Conservation (phyloP, 2,888 invertebrate species). For the Metellina segmentata region DNA sequence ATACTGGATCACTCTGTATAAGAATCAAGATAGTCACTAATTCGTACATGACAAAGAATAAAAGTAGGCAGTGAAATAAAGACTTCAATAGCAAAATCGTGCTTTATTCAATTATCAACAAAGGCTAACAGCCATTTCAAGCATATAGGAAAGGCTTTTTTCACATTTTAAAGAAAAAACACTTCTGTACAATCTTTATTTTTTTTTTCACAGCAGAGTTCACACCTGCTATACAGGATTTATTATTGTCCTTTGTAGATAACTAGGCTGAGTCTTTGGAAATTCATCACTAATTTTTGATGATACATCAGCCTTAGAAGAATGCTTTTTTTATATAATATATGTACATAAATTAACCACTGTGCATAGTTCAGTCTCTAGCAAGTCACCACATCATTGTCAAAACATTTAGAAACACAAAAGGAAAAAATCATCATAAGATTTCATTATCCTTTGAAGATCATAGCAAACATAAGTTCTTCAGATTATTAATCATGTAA, state of each 20-base stretch:
- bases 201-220: constrained; percentile 66
- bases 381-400: constrained; percentile 71
- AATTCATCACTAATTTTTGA: constrained; percentile 67
- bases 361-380: constrained; percentile 76
- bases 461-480: constrained; percentile 47
- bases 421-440: constrained; percentile 51
- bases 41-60: background rate
- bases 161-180: constrained; percentile 74
- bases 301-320: constrained; percentile 70
- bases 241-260: constrained; percentile 52
- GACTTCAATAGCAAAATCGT: constrained; percentile 76
- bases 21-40: background rate
- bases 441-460: constrained; percentile 35
- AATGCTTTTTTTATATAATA: constrained; percentile 67
- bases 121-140: constrained; percentile 77
- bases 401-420: constrained; percentile 58
- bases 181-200: constrained; percentile 75
- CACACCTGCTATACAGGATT: constrained; percentile 53
- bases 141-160: constrained; percentile 76
- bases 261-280: constrained; percentile 73
- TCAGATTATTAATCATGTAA: constrained; percentile 46
- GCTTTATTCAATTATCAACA: constrained; percentile 77
- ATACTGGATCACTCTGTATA: no score
- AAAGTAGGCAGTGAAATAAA: background rate
- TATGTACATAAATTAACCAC: constrained; percentile 75